Evolutionary conservation across 1,140 invertebrate genomes (phyloP).

Genomic region (Trachymyrmex septentrionalis): DNA sequence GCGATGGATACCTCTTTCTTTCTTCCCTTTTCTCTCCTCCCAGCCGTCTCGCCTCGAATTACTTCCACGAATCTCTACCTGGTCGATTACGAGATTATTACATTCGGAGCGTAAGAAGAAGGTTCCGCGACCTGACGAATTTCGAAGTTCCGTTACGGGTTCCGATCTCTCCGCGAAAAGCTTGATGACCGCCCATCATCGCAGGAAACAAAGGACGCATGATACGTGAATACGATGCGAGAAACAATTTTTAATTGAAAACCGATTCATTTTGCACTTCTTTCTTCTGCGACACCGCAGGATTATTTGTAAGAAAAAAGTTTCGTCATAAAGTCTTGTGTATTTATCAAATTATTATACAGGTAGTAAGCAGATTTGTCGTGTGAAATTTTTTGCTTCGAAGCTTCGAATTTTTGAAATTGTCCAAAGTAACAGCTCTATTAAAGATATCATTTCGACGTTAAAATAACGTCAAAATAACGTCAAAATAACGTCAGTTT

Average conservation of each 20-base stretch:
- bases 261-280: not conserved
- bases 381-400: too few relatives aligned
- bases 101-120: not conserved
- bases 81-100: constrained; percentile 51
- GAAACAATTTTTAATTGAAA: not conserved
- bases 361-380: too few relatives aligned
- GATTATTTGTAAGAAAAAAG: not conserved
- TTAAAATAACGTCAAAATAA: too few relatives aligned
- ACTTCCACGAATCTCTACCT: constrained; percentile 62
- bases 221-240: not conserved
- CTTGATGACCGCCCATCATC: not conserved
- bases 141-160: constrained; percentile 60
- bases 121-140: not conserved
- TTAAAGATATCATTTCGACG: too few relatives aligned
- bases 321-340: too few relatives aligned
- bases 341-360: too few relatives aligned
- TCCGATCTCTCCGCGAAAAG: not conserved
- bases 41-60: constrained; percentile 28
- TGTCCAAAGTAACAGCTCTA: too few relatives aligned
- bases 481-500: too few relatives aligned
- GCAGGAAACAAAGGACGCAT: not conserved
- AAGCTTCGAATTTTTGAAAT: too few relatives aligned
- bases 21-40: not conserved
- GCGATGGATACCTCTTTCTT: constrained; percentile 35
- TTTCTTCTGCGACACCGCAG: not conserved